Conservation (phyloP, 2,113 vertebrate species). For the Indicator indicator region DNA sequence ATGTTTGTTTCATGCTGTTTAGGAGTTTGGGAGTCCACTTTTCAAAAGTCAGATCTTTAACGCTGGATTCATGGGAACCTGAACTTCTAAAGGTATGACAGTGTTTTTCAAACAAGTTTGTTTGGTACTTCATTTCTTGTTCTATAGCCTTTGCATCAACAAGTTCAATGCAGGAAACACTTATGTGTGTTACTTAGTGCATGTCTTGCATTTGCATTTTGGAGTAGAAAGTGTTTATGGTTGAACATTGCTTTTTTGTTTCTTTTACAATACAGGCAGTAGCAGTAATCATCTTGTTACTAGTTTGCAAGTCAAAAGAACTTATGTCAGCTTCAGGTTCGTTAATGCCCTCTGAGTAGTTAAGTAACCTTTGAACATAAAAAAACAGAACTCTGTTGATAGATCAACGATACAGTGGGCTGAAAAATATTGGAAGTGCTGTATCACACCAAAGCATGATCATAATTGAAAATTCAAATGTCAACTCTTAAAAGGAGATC, state of each 20-base stretch:
- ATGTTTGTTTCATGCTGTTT: not conserved
- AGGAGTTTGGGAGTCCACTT: constrained; percentile 98
- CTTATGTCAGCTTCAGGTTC: not conserved
- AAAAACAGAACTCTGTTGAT: not conserved
- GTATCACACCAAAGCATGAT: not conserved
- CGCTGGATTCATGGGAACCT: constrained; percentile 95
- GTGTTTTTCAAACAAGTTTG: not conserved
- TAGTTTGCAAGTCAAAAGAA: not conserved
- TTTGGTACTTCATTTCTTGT: not conserved
- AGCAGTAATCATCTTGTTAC: not conserved
- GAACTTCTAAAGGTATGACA: constrained; percentile 92
- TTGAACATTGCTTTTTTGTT: not conserved
- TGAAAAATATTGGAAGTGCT: not conserved
- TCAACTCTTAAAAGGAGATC: not conserved
- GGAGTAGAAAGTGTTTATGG: not conserved
- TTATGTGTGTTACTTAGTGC: too few species aligned
- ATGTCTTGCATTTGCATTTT: not conserved
- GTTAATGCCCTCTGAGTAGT: not conserved
- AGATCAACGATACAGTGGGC: not conserved
- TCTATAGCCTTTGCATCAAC: not conserved
- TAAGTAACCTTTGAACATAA: not conserved
- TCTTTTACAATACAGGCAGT: not conserved
- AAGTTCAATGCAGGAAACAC: not conserved
- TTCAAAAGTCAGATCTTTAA: constrained; percentile 96
- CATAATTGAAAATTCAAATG: not conserved